Base-by-base conservation (phyloP, 2,888 invertebrate genomes). In the Capitulum mitella region DNA sequence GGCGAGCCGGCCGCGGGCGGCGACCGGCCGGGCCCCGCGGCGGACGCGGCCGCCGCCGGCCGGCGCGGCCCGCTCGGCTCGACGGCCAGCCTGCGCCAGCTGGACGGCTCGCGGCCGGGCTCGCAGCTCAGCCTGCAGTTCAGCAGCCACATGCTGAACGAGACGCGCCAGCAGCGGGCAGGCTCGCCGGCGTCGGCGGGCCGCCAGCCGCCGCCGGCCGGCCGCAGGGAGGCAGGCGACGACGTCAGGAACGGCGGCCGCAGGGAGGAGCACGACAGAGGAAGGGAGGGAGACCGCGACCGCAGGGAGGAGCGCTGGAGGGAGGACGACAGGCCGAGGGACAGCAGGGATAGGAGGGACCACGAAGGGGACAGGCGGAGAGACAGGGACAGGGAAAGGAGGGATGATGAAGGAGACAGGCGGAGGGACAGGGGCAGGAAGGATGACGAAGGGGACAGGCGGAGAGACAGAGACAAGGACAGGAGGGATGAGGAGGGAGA, bases 41-140 rank as follows among this genome's bases (percentile, higher is more conserved):
- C n/a, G n/a, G n/a, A 51, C 19, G 43, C 16, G 51, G 51, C 51
- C 6, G 10, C 19, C 3, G 51, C 22, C 3, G 12, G 16, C 51
- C 51, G 16, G 19, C 51, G 51, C 51, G 22, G 10, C 51, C 29
- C 58, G n/a, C 10, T 12, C 10, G 58, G 58, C n/a, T 58, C 58
- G 58, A 29, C 22, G n/a, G 10, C 58, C n/a, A 58, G 58, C 22
- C 58, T 58, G 58, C n/a, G 58, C 8, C 64, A 22, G 10, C 70
- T 70, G 22, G 40, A 37, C 26, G 70, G 26, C 26, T 70, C 70
- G 10, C 37, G 76, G 16, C 76, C 76, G 1, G 76, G 46, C 5
- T 76, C 76, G 16, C 76, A 76, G 76, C 29, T 76, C 5, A 76
- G 76, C 43, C 29, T 76, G 16, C 76, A 76, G 29, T 76, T 46